phyloP scores from a whole-genome alignment of 2,888 invertebrate species.

The Lochmaea capreae region DNA sequence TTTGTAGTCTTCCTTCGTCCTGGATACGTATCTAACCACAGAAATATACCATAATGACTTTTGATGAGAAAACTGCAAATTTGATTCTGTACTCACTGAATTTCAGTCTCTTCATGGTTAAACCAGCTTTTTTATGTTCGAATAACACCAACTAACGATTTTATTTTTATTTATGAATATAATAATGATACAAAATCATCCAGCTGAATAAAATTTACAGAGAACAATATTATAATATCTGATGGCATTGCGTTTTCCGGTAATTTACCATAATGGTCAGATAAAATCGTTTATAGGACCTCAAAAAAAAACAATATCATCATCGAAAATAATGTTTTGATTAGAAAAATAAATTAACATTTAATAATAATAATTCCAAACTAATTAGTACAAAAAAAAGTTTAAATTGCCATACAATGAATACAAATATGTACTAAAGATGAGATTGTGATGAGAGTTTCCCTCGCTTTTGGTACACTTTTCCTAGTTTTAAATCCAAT shows the following conservation, averaged over 20 bases:
- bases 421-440: too few species aligned
- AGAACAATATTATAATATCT: conserved; percentile 10
- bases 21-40: too few species aligned
- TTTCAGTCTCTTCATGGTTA: background rate
- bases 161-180: background rate
- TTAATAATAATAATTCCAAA: too few species aligned
- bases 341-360: too few species aligned
- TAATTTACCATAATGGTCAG: background rate
- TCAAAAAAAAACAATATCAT: too few species aligned
- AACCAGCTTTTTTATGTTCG: background rate
- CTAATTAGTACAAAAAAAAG: too few species aligned
- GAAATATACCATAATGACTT: background rate
- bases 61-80: background rate
- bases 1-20: background rate
- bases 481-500: too few species aligned
- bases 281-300: too few species aligned
- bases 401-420: too few species aligned
- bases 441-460: too few species aligned
- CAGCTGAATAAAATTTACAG: background rate
- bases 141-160: background rate
- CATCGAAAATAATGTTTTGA: too few species aligned
- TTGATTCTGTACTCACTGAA: background rate
- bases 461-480: too few species aligned
- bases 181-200: conserved; percentile 11
- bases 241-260: conserved; percentile 21